These are phyloP conservation scores for Watersipora subatra DNA, from an alignment of 1,140 invertebrate genomes.

Conservation along the genomic window DNA sequence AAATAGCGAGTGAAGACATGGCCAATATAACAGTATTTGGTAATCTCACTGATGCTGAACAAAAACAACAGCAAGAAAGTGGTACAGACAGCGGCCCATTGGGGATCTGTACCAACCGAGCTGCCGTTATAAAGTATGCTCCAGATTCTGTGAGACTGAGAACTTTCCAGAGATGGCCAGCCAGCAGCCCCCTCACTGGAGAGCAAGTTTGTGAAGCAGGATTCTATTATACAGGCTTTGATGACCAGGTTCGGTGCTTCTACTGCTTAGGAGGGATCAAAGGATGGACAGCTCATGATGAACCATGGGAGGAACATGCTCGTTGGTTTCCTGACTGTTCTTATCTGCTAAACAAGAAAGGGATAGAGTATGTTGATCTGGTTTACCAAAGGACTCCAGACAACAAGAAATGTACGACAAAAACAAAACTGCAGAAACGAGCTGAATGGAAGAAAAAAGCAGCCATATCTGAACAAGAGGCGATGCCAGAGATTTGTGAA, in stretches of 20 bases:
- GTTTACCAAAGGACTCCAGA: background rate
- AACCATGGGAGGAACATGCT: constrained; percentile 76
- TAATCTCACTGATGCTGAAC: background rate
- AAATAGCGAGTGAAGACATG: background rate
- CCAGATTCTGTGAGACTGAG: constrained; percentile 52
- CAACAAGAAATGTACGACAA: background rate
- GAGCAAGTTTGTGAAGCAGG: background rate
- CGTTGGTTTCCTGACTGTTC: constrained; percentile 65
- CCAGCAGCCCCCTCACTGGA: constrained; percentile 1
- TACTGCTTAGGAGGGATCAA: constrained; percentile 71
- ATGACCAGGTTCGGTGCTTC: constrained; percentile 71
- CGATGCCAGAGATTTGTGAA: background rate
- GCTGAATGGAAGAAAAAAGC: background rate
- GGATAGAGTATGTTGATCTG: constrained; percentile 55
- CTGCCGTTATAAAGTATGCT: constrained; percentile 27
- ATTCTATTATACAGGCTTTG: constrained; percentile 42
- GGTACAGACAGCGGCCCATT: constrained; percentile 17
- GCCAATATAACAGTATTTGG: background rate
- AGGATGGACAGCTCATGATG: constrained; percentile 69
- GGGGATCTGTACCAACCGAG: constrained; percentile 18
- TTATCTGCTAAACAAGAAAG: constrained; percentile 60
- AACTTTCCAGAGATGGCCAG: constrained; percentile 48
- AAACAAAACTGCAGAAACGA: background rate
- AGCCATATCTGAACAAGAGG: background rate
- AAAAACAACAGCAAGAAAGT: background rate